phyloP scores from a whole-genome alignment of 2,797 vertebrate species.

The Cryptoblepharus egeriae region DNA sequence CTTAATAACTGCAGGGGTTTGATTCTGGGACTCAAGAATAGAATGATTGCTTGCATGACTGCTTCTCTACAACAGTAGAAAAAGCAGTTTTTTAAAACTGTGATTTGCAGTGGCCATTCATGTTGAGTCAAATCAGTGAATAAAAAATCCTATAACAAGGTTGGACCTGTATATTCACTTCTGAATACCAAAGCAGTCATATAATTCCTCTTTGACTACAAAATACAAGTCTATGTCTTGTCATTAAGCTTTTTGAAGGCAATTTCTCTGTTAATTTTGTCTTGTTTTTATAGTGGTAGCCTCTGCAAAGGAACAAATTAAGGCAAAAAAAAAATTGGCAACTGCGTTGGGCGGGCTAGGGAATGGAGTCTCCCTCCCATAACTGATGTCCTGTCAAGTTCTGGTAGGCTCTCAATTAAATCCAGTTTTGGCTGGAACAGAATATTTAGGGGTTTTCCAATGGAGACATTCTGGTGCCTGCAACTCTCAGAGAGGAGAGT shows the following conservation, averaged over 20 bases:
- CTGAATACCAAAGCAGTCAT: constrained; percentile 73
- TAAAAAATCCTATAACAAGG: too few relatives aligned
- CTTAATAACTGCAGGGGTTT: too few relatives aligned
- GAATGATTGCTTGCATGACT: too few relatives aligned
- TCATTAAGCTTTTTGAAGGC: constrained; percentile 66
- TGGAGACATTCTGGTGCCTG: constrained; percentile 78
- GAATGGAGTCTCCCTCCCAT: constrained; percentile 31
- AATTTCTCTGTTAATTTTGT: constrained; percentile 68
- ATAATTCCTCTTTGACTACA: constrained; percentile 64
- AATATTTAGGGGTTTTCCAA: constrained; percentile 75
- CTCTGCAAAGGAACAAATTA: constrained; percentile 47
- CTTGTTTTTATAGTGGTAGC: constrained; percentile 60
- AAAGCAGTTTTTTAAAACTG: too few relatives aligned
- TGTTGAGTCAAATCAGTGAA: too few relatives aligned
- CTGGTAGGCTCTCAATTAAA: constrained; percentile 70
- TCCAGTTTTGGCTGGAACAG: constrained; percentile 74
- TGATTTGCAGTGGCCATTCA: too few relatives aligned
- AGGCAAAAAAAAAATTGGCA: constrained; percentile 4
- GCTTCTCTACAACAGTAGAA: too few relatives aligned
- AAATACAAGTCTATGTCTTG: constrained; percentile 77
- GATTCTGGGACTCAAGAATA: too few relatives aligned
- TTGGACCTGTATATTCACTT: constrained; percentile 79
- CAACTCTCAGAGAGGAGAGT: constrained; percentile 73
- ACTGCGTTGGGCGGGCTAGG: background rate
- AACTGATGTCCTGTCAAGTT: constrained; percentile 66